A percentile compares a stretch with the other conserved stretches of the same genome.
phyloP scores from a whole-genome alignment of 2,113 vertebrate genomes.

The Scalopus aquaticus region DNA sequence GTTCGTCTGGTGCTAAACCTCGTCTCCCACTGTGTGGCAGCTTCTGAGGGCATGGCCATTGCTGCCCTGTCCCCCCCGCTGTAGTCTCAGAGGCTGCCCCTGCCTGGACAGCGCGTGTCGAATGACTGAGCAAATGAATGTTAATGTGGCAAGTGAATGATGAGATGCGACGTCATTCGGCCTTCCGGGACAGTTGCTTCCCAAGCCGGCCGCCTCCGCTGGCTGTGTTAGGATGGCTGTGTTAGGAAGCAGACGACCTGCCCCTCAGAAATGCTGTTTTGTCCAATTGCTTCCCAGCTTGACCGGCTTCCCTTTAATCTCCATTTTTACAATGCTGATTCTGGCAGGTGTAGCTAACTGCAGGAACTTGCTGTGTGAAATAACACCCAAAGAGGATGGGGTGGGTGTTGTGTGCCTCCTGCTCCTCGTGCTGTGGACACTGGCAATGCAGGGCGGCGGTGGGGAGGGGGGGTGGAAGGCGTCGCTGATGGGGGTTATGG shows the following conservation, averaged over 20 bases:
- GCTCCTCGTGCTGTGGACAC: not conserved
- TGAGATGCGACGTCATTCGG: too few species aligned
- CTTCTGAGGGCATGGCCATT: accelerated
- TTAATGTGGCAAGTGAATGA: not conserved
- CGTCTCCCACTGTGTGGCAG: not conserved
- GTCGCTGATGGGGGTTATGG: not conserved
- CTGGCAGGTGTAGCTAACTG: not conserved
- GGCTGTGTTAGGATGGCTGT: not conserved
- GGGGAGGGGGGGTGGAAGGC: too few species aligned
- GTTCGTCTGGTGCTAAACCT: accelerated
- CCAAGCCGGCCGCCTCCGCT: not conserved
- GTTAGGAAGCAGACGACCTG: not conserved
- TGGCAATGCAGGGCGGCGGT: not conserved
- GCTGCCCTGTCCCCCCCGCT: accelerated
- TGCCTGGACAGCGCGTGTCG: not conserved
- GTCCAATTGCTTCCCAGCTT: not conserved
- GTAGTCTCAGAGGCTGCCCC: not conserved
- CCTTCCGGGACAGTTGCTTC: not conserved
- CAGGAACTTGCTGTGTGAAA: not conserved
- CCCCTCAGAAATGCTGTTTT: not conserved
- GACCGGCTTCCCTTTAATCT: not conserved
- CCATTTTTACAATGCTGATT: not conserved
- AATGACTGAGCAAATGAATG: not conserved
- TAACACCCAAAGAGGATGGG: not conserved
- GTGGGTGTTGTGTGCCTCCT: not conserved